These are phyloP conservation scores for Drosophila ficusphila DNA, from an alignment of 1,140 invertebrate species.

Conservation along the genomic window DNA sequence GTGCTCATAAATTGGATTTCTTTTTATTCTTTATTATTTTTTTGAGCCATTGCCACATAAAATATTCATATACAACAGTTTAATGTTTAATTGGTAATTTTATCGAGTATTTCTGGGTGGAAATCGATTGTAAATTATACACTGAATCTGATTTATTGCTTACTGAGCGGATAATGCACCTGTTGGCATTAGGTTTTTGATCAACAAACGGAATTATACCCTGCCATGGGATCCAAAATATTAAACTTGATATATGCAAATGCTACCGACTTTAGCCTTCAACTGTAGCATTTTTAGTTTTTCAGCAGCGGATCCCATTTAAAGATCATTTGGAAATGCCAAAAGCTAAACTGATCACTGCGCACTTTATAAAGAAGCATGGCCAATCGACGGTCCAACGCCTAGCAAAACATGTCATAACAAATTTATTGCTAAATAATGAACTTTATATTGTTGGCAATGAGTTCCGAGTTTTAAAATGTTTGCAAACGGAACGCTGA, in stretches of 20 bases:
- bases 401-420: slow-evolving; percentile 59
- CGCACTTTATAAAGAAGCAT: slow-evolving; percentile 31
- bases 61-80: no score
- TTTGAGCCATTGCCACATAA: no score
- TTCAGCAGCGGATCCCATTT: slow-evolving; percentile 37
- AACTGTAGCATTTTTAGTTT: slow-evolving; percentile 47
- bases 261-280: slow-evolving; percentile 34
- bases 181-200: slow-evolving; percentile 23
- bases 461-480: slow-evolving; percentile 63
- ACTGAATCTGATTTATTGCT: not conserved
- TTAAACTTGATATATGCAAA: slow-evolving; percentile 40
- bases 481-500: slow-evolving; percentile 23
- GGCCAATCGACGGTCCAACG: slow-evolving; percentile 54
- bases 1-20: no score
- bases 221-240: slow-evolving; percentile 9
- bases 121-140: not conserved
- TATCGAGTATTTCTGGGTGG: no score
- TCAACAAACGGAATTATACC: slow-evolving; percentile 29
- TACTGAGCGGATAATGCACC: not conserved
- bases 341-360: slow-evolving; percentile 41
- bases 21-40: no score
- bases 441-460: slow-evolving; percentile 72
- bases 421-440: slow-evolving; percentile 77
- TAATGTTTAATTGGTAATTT: no score
- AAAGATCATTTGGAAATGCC: slow-evolving; percentile 55